Percentiles rank a stretch among this genome's conserved stretches.
Conservation (phyloP, 2,797 vertebrate species). For the Onychomys arenicola region DNA sequence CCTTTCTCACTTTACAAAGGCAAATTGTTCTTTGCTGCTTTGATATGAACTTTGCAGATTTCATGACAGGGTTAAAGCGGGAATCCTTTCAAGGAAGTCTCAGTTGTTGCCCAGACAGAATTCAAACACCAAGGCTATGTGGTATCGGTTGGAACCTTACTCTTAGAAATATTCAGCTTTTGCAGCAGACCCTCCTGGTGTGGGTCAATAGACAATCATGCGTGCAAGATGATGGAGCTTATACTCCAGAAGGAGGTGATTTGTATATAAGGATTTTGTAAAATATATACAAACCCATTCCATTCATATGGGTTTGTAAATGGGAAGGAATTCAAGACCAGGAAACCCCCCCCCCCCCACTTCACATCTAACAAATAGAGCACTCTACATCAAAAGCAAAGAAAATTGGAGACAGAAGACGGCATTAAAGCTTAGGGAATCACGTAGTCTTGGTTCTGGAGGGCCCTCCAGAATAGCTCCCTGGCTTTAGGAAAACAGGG, state of each 20-base stretch:
- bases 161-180: not conserved
- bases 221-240: not conserved
- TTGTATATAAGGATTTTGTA: not conserved
- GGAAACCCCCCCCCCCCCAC: not conserved
- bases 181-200: not conserved
- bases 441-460: not conserved
- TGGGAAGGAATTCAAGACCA: conserved; percentile 5
- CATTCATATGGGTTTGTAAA: conserved; percentile 26
- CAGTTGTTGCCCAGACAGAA: not conserved
- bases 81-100: not conserved
- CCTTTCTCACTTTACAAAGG: conserved; percentile 1
- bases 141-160: not conserved
- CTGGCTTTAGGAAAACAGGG: not conserved
- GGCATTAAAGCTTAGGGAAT: not conserved
- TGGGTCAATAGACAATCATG: not conserved
- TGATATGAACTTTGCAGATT: conserved; percentile 35
- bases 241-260: not conserved
- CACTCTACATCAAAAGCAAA: conserved; percentile 21
- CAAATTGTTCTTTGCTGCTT: not conserved
- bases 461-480: not conserved
- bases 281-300: not conserved
- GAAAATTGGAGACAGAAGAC: conserved; percentile 19
- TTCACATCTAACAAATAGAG: conserved; percentile 51
- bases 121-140: not conserved
- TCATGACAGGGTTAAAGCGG: not conserved